phyloP scores from a whole-genome alignment of 2,113 vertebrate genomes.

The Lagenorhynchus albirostris region DNA sequence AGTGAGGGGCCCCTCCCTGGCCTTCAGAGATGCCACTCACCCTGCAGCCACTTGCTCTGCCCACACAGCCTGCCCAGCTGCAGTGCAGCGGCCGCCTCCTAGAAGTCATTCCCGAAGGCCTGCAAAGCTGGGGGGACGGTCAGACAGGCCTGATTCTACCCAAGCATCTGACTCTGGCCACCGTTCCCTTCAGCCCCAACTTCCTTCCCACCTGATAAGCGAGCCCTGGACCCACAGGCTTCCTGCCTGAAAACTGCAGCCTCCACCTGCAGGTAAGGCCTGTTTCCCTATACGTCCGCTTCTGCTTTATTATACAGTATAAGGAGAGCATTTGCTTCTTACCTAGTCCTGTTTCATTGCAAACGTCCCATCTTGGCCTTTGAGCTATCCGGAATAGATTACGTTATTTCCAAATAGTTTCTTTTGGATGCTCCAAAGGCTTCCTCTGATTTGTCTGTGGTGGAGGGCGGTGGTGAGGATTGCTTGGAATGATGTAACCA shows the following conservation, averaged over 20 bases:
- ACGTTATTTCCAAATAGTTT: background rate
- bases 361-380: background rate
- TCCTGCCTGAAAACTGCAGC: background rate
- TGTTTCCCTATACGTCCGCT: background rate
- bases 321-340: background rate
- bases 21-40: background rate
- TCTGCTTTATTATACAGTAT: background rate
- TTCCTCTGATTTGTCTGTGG: background rate
- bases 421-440: too few relatives aligned
- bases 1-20: too few relatives aligned
- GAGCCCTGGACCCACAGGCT: background rate
- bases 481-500: background rate
- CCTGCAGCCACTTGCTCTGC: background rate
- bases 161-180: background rate
- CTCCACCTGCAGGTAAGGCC: background rate
- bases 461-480: background rate
- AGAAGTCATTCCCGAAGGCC: background rate
- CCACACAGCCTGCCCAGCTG: too few relatives aligned
- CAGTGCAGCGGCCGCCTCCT: background rate
- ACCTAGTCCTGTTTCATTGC: background rate
- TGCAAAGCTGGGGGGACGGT: background rate
- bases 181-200: background rate
- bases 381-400: background rate
- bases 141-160: too few relatives aligned
- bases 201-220: background rate